phyloP scores from a whole-genome alignment of 1,140 invertebrate species.

The Sitobion miscanthi region DNA sequence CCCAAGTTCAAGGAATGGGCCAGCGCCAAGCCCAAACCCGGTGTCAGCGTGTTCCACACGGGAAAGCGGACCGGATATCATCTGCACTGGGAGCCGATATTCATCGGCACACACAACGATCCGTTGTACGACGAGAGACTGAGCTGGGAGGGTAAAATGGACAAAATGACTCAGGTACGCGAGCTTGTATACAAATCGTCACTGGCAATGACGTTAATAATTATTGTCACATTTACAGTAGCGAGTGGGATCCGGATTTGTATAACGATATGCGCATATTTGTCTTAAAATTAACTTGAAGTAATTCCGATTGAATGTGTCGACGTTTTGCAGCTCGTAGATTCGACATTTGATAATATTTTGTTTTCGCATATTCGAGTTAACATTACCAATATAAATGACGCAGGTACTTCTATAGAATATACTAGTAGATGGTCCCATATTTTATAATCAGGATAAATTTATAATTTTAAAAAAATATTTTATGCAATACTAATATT shows the following conservation, averaged over 20 bases:
- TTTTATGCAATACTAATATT: neutral
- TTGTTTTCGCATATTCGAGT: neutral
- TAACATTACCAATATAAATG: neutral
- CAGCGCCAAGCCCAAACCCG: slow-evolving; percentile 70
- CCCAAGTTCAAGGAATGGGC: slow-evolving; percentile 85
- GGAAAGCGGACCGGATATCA: slow-evolving; percentile 81
- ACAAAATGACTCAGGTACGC: slow-evolving; percentile 90
- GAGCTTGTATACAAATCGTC: neutral
- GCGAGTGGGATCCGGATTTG: too few species aligned
- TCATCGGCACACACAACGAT: slow-evolving; percentile 84
- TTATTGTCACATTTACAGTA: neutral
- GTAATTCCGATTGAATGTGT: neutral
- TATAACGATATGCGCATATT: too few species aligned
- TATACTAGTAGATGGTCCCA: neutral
- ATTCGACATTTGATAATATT: neutral
- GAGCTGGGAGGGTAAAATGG: slow-evolving; percentile 88
- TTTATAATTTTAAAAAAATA: neutral
- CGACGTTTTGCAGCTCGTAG: neutral
- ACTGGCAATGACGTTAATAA: neutral
- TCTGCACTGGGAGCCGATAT: slow-evolving; percentile 90
- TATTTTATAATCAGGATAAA: neutral
- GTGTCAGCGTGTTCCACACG: slow-evolving; percentile 81
- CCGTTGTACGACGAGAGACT: slow-evolving; percentile 87
- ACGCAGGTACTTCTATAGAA: too few species aligned
- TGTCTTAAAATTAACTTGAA: neutral